These are phyloP conservation scores for Ictalurus furcatus DNA, from an alignment of 2,113 vertebrate genomes.

Conservation along the genomic window DNA sequence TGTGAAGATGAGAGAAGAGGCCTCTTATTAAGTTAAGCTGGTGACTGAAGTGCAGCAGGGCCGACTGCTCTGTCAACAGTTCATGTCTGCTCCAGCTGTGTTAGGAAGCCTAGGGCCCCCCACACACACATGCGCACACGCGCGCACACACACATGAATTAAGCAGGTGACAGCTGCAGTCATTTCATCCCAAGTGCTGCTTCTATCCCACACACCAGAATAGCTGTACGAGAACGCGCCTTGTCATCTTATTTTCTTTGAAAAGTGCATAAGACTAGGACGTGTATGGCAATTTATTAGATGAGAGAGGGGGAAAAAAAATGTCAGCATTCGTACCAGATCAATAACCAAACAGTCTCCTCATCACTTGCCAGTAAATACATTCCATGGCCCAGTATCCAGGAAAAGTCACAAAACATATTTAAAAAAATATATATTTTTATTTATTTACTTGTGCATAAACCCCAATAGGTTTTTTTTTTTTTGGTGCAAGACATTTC, in stretches of 20 bases:
- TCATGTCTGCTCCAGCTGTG: slow-evolving; percentile 59
- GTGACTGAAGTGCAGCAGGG: slow-evolving; percentile 60
- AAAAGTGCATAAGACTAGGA: background rate
- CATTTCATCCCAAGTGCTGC: background rate
- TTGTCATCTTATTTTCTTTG: background rate
- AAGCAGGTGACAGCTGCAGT: slow-evolving; percentile 40
- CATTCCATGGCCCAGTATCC: background rate
- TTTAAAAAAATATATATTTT: background rate
- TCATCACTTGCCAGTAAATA: background rate
- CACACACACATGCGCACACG: slow-evolving; percentile 1
- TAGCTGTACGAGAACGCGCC: background rate
- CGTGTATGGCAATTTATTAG: no score
- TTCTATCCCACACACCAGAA: background rate
- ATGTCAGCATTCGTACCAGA: background rate
- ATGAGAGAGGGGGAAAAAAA: background rate
- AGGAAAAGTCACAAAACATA: background rate
- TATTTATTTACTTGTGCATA: background rate
- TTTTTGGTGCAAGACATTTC: background rate
- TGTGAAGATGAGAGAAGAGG: slow-evolving; percentile 31
- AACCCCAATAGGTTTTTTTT: background rate
- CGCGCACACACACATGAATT: slow-evolving; percentile 46
- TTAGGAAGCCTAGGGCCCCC: slow-evolving; percentile 24
- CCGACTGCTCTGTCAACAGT: slow-evolving; percentile 70
- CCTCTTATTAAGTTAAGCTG: slow-evolving; percentile 60
- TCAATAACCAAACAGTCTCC: background rate